Base-by-base conservation (phyloP, 2,888 invertebrate genomes). In the Acleris literana region DNA sequence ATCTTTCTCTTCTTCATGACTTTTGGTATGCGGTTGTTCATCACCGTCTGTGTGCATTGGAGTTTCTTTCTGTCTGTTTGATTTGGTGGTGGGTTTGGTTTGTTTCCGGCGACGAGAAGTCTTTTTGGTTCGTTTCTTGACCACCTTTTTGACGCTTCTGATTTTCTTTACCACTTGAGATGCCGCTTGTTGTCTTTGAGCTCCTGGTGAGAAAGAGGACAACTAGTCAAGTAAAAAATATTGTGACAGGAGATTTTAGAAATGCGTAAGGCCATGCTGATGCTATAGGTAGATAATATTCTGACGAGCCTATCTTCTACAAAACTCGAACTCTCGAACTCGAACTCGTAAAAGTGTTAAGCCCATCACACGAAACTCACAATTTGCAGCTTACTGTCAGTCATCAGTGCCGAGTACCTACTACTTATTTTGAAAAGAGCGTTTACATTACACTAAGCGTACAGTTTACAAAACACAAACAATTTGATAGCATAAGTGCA, bases 1-100 rank as follows among this genome's bases (percentile, higher is more conserved):
- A 51, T 65, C 53, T 52, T 78, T 85, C 63, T 85, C 79, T 49
- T 85, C 82, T 29, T 82, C 82, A 70, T 90, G 90, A 68, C 82
- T 88, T 76, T 88, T 90, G 18, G 81, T 84, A 70, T 93, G 77
- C 1, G 85, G 85, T 18, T 25, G 54, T 16, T 72, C 71, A 55
- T 94, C 93, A 5, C 93, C 93, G 5, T 87, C 82, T 0, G 85
- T 83, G 73, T 94, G 94, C 46, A 94, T 70, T 1, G 94, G 79
- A n/a, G 76, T 76, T 59, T 88, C 81, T 17, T 93, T 83, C 69
- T 91, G 87, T 44, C 84, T 69, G 69, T 78, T 72, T 0, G 72
- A 17, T n/a, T 59, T 52, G 7, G 64, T 68, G 3, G 65, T 68
- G 2, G 46, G 29, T 5, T 53, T 39, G 3, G 64, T 44, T 16